Evolutionary conservation across 2,797 vertebrate species (phyloP), one percentile per base, ranked within the genome.

Genomic region (Neoniphon sammara): DNA sequence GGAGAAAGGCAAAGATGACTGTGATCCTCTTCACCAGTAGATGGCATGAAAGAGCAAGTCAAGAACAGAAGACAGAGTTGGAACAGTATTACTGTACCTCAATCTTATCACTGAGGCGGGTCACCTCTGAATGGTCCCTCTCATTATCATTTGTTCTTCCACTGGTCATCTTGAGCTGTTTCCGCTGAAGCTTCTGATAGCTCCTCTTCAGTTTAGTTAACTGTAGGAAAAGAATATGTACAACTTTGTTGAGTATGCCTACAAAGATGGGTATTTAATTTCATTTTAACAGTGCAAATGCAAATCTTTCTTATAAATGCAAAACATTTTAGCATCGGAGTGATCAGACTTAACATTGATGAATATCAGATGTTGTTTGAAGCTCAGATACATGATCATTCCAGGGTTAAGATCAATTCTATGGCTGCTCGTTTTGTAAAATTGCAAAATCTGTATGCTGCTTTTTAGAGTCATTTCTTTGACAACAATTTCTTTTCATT

Each of bases 151-250:
- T 94, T 30, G 83, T 46, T 69, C 92, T 94, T 77, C 89, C 90
- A 39, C 87, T 92, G 36, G 73, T 78, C 67, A 95, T 94, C 77
- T 94, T 96, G 17, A 93, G 47, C 21, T 96, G 95, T 82, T 94
- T 97, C 77, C 91, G 95, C 88, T 97, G 96, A 65, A 98, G 94
- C 85, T 96, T 99, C 87, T 95, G 94, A 86, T 98, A 98, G 93
- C 94, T 96, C 89, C 93, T 96, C 85, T 96, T 97, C 85, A 99
- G 88, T 86, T 91, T 95, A 60, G 93, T 91, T 77, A 98, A 88
- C 97, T 98, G 87, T 56, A 90, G 68, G 66, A 36, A 62, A n/a
- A 44, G 10, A 3, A 6, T 64, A 14, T 64, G 46, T 21, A 23
- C 1, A 21, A 7, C 18, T 21, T n/a, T 20, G 18, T 25, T 25